phyloP scores from a whole-genome alignment of 1,140 invertebrate species.

The Aphelinus atriplicis region DNA sequence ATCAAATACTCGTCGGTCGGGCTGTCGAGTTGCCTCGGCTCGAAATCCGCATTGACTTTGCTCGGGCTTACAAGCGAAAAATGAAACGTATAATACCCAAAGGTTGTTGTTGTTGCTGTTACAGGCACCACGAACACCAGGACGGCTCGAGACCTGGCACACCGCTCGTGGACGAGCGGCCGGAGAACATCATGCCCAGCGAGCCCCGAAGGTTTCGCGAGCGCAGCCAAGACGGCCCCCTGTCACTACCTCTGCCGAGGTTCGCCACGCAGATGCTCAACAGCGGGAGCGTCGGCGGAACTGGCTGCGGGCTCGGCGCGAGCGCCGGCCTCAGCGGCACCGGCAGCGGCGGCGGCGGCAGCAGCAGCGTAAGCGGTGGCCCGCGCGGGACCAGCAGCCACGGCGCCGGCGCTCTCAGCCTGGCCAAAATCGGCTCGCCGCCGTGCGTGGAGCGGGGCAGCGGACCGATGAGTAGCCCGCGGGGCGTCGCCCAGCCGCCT shows the following conservation, averaged over 20 bases:
- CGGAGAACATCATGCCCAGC: slow-evolving; percentile 77
- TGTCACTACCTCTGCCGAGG: slow-evolving; percentile 84
- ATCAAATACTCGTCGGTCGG: no score
- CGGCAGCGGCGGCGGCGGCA: slow-evolving; percentile 47
- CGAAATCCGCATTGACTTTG: background rate
- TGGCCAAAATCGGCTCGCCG: slow-evolving; percentile 58
- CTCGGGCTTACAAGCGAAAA: background rate
- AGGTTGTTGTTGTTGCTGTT: background rate
- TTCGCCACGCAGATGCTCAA: slow-evolving; percentile 81
- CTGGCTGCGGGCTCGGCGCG: slow-evolving; percentile 38
- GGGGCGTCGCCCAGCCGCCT: slow-evolving; percentile 65
- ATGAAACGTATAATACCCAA: background rate
- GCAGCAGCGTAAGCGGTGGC: slow-evolving; percentile 48
- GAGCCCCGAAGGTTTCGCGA: slow-evolving; percentile 77
- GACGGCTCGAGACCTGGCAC: slow-evolving; percentile 81
- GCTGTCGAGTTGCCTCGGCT: no score
- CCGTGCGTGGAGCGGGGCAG: slow-evolving; percentile 55
- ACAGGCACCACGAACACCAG: slow-evolving; percentile 66
- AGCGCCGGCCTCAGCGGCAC: slow-evolving; percentile 55
- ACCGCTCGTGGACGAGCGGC: slow-evolving; percentile 83
- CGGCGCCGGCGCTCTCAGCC: slow-evolving; percentile 37
- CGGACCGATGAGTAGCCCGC: slow-evolving; percentile 57
- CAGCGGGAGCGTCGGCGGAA: slow-evolving; percentile 50
- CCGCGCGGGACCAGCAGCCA: slow-evolving; percentile 21
- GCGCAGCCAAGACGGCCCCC: slow-evolving; percentile 73